A percentile compares a stretch with the other conserved stretches of the same genome.
Conservation (phyloP, 2,113 vertebrate species). For the Sinosuthora webbiana region DNA sequence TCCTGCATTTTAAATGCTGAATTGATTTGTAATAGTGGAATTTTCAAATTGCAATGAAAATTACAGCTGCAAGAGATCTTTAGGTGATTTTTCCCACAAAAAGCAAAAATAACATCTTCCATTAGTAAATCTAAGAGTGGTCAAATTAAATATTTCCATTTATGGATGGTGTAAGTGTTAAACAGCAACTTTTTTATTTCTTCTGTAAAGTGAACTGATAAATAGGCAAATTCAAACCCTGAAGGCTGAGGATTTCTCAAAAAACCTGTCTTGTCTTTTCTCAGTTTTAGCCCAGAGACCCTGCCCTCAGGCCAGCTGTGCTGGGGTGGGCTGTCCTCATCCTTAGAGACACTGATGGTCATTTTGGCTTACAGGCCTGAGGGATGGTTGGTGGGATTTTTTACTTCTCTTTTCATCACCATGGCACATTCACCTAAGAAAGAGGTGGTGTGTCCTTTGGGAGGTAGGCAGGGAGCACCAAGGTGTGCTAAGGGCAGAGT, state of each 20-base stretch:
- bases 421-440: background rate
- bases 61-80: background rate
- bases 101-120: background rate
- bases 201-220: background rate
- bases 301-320: background rate
- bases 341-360: background rate
- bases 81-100: background rate
- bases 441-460: background rate
- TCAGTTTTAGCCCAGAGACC: background rate
- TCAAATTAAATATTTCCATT: background rate
- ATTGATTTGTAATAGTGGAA: background rate
- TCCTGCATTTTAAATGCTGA: background rate
- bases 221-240: background rate
- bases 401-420: background rate
- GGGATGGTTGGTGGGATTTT: background rate
- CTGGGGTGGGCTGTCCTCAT: rapidly evolving
- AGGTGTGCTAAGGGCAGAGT: background rate
- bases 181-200: background rate
- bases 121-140: background rate
- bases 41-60: background rate
- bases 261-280: background rate
- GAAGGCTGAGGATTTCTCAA: background rate
- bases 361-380: background rate
- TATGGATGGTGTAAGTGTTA: background rate
- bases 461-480: background rate